Evolutionary conservation across 2,888 invertebrate species (phyloP).

Genomic region (Petrolisthes manimaculis): DNA sequence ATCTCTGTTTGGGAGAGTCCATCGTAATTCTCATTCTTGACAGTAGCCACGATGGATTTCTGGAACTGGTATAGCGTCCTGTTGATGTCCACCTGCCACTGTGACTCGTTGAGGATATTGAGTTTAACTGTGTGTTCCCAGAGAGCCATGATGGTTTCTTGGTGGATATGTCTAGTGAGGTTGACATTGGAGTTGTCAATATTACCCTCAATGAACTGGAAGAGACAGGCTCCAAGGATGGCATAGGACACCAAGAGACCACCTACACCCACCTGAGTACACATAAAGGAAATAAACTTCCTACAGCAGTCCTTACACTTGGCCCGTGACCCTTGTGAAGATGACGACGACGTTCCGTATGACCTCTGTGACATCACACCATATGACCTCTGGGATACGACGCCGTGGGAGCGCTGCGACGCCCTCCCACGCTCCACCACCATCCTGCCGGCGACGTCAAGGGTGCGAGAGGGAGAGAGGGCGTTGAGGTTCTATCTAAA

Average conservation of each 20-base stretch:
- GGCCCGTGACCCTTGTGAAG: slow-evolving; percentile 78
- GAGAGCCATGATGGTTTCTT: slow-evolving; percentile 73
- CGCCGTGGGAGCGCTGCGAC: slow-evolving; percentile 49
- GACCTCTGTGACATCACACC: slow-evolving; percentile 63
- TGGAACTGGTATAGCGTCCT: slow-evolving; percentile 57
- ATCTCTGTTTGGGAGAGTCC: slow-evolving; percentile 77
- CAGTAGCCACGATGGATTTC: slow-evolving; percentile 46
- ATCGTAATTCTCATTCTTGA: slow-evolving; percentile 77
- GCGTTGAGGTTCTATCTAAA: too few species aligned
- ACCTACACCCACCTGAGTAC: slow-evolving; percentile 85
- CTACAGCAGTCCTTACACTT: slow-evolving; percentile 87
- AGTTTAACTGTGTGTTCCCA: slow-evolving; percentile 78
- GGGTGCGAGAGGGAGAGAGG: too few species aligned
- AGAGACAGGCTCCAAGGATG: slow-evolving; percentile 85
- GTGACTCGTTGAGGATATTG: slow-evolving; percentile 78
- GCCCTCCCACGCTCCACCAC: slow-evolving; percentile 59
- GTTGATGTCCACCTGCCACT: slow-evolving; percentile 66
- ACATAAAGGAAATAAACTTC: slow-evolving; percentile 90
- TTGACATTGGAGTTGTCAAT: slow-evolving; percentile 72
- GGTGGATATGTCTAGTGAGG: slow-evolving; percentile 70
- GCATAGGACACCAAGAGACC: slow-evolving; percentile 89
- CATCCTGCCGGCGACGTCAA: slow-evolving; percentile 31
- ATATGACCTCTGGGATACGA: slow-evolving; percentile 51
- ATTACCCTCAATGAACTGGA: slow-evolving; percentile 82
- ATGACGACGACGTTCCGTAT: slow-evolving; percentile 69